These are phyloP conservation scores for Polypedilum vanderplanki DNA, from an alignment of 1,140 invertebrate genomes.

Conservation along the genomic window DNA sequence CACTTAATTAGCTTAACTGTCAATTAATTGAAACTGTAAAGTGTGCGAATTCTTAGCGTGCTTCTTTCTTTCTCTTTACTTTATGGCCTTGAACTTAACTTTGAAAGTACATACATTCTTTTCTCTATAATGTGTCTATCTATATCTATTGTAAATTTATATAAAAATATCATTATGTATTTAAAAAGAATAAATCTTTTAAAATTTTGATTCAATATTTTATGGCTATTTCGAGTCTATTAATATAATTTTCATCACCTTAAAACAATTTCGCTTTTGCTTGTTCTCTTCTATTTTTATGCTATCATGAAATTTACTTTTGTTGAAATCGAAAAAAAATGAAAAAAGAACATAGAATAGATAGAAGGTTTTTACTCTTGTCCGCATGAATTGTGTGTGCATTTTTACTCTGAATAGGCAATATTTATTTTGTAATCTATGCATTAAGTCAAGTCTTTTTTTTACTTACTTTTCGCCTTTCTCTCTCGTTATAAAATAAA, in stretches of 20 bases:
- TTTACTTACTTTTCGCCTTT: background rate
- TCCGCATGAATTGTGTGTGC: too few relatives aligned
- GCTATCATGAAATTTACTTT: too few relatives aligned
- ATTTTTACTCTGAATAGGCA: background rate
- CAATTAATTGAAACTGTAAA: background rate
- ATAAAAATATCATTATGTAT: background rate
- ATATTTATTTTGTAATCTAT: slow-evolving; percentile 8
- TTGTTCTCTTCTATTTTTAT: too few relatives aligned
- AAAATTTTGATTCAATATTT: background rate
- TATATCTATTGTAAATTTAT: background rate
- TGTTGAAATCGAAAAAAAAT: too few relatives aligned
- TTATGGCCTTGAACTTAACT: slow-evolving; percentile 2
- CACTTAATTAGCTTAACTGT: slow-evolving; percentile 5
- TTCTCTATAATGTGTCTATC: background rate
- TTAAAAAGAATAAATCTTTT: background rate
- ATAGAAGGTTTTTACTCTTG: too few relatives aligned
- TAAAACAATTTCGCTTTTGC: background rate
- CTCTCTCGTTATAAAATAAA: background rate
- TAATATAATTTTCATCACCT: slow-evolving; percentile 7
- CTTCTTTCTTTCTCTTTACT: background rate
- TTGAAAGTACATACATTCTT: background rate
- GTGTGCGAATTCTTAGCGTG: background rate
- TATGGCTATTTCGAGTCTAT: background rate
- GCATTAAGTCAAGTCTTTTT: background rate
- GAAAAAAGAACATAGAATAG: too few relatives aligned